Base-by-base conservation (phyloP, 1,140 invertebrate genomes). In the Leptestheria dahalacensis region DNA sequence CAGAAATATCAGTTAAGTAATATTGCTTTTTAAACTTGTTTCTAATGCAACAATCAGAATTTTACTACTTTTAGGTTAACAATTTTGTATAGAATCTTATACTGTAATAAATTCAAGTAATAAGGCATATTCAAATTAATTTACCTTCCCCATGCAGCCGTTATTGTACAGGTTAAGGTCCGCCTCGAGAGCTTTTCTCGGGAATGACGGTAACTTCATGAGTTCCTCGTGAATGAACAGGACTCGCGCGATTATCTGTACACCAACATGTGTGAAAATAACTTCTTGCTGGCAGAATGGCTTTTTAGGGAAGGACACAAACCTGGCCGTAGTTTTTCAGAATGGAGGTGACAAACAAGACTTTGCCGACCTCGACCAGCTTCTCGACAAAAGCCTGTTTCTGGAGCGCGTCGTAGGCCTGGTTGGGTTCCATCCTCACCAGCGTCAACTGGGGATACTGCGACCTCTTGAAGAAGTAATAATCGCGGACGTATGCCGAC, bases 191-290 rank as follows among this genome's bases (percentile, higher is more conserved):
- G 95, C 93, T 76, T 98, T 98, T 51, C 97, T 79, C 0, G 97
- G 97, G 74, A 99, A 99, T 0, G 94, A 91, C 0, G 95, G 96
- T 26, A 98, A 74, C 73, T 99, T 99, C 82, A 96, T 96, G 0
- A 99, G 77, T 74, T 99, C 97, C 70, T 99, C 97, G 71, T 99
- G 95, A 11, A 99, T 78, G 70, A 99, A 99, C n/a, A 97, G 91
- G 1, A 97, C 92, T 54, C 87, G 79, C 75, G 96, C 92, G 1
- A 94, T 89, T 10, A 95, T 82, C 81, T 87, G 69, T 63, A 69
- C 69, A 58, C n/a, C 33, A 41, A 57, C 23, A 47, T 21, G 3
- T 65, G 12, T 18, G 25, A 33, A 18, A 48, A n/a, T 15, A 1
- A n/a, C n/a, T n/a, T n/a, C n/a, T n/a, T n/a, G n/a, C n/a, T n/a